phyloP scores from a whole-genome alignment of 2,888 invertebrate species.

The Alcis repandata region DNA sequence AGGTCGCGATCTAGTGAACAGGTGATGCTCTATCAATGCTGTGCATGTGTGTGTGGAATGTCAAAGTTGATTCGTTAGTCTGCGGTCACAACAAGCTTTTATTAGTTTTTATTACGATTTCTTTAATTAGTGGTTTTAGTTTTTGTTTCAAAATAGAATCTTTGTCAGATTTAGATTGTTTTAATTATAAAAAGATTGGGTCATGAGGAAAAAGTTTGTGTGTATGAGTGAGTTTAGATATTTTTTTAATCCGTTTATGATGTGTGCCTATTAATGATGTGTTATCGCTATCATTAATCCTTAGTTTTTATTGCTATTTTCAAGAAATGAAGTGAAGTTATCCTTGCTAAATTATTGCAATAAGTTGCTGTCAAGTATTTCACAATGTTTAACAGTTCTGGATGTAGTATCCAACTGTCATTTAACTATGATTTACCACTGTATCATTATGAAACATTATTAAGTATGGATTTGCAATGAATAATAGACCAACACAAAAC shows the following conservation, averaged over 20 bases:
- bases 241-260: constrained; percentile 33
- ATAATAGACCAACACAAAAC: no score
- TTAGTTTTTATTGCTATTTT: constrained; percentile 7
- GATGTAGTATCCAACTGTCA: neutral
- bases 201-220: constrained; percentile 20
- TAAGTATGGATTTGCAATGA: no score
- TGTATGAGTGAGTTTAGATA: neutral
- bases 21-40: constrained; percentile 69
- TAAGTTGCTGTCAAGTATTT: neutral
- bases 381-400: neutral
- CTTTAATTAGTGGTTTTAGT: constrained; percentile 30
- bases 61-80: constrained; percentile 75
- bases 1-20: constrained; percentile 80
- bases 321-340: neutral
- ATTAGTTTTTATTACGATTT: constrained; percentile 15
- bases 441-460: no score
- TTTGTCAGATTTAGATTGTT: constrained; percentile 27
- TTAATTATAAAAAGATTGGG: constrained; percentile 13
- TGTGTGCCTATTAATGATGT: constrained; percentile 27
- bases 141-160: constrained; percentile 29
- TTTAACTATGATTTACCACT: neutral
- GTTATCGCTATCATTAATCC: constrained; percentile 21
- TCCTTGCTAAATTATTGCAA: neutral
- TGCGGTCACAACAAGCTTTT: constrained; percentile 46
- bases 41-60: constrained; percentile 76